Evolutionary conservation across 2,888 invertebrate species (phyloP).

Genomic region (Lomographa bimaculata): DNA sequence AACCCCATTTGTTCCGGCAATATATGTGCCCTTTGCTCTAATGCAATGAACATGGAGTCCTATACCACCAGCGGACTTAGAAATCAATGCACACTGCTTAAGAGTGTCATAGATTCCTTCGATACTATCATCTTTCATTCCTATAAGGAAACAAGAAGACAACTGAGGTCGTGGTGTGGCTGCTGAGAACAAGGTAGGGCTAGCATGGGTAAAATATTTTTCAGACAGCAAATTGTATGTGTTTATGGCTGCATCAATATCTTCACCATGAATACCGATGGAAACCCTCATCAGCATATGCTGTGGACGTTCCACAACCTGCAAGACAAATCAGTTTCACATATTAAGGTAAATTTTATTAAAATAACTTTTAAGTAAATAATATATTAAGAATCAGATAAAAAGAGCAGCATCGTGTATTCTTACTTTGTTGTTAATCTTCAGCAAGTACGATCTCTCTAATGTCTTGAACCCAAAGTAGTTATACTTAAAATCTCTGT

Average conservation of each 20-base stretch:
- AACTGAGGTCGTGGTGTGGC: constrained; percentile 96
- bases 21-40: constrained; percentile 94
- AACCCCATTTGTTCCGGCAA: constrained; percentile 96
- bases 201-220: constrained; percentile 98
- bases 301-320: constrained; percentile 97
- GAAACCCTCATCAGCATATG: constrained; percentile 99
- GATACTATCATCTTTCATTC: constrained; percentile 97
- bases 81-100: constrained; percentile 96
- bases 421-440: constrained; percentile 90
- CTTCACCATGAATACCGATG: constrained; percentile 97
- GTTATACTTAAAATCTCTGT: constrained; percentile 97
- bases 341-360: too few species aligned
- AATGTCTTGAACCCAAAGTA: constrained; percentile 99
- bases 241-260: constrained; percentile 96
- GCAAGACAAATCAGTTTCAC: constrained; percentile 13
- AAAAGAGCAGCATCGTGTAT: neutral
- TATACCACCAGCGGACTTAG: constrained; percentile 98
- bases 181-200: constrained; percentile 98
- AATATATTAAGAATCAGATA: neutral
- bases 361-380: too few species aligned
- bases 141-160: constrained; percentile 97
- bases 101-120: constrained; percentile 97
- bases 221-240: constrained; percentile 98
- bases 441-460: constrained; percentile 96
- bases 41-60: constrained; percentile 98